Base-by-base conservation (phyloP, 2,888 invertebrate species). In the Blastobasis lacticolella region DNA sequence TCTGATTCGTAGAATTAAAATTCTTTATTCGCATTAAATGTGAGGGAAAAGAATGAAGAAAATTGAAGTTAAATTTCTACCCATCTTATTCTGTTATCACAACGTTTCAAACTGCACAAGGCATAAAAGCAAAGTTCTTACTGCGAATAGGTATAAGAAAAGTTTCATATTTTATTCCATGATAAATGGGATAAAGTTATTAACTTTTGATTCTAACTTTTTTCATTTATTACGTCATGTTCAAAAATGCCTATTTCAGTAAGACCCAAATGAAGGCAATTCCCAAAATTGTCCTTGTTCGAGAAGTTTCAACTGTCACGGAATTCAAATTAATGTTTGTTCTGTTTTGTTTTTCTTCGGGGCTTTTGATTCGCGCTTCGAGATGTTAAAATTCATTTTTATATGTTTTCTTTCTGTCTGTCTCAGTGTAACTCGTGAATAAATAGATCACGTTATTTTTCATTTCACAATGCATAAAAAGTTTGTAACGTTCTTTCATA, bases 111-210 rank as follows among this genome's bases (percentile, higher is more conserved):
- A 50, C 48, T 51, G 54, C 54, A 54, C 48, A 51, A 54, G 61
- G 63, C 60, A 48, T 54, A 49, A 60, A 63, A 65, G 64, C 63
- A 54, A 59, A 61, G 66, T 64, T 61, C 49, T 54, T 58, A 57
- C 7, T 42, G 42, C 42, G 56, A 69, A 66, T 61, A 63, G 69
- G 65, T 66, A 64, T 69, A 70, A 72, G 66, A 68, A 71, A 73
- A 75, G 62, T 71, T 73, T 61, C 57, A 67, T 66, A 74, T 77
- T 75, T 79, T 76, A 75, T 77, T 75, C 73, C 64, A 61, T 82
- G 81, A 83, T 81, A 78, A 86, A 85, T 83, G 78, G 94, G 91
- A 79, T 78, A 69, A 85, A 81, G 78, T 84, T 82, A 80, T 76
- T 81, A 83, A 84, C 80, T 83, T 81, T 80, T 78, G 80, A 85